Conservation (phyloP, 2,888 invertebrate species). For the Endomychus coccineus region DNA sequence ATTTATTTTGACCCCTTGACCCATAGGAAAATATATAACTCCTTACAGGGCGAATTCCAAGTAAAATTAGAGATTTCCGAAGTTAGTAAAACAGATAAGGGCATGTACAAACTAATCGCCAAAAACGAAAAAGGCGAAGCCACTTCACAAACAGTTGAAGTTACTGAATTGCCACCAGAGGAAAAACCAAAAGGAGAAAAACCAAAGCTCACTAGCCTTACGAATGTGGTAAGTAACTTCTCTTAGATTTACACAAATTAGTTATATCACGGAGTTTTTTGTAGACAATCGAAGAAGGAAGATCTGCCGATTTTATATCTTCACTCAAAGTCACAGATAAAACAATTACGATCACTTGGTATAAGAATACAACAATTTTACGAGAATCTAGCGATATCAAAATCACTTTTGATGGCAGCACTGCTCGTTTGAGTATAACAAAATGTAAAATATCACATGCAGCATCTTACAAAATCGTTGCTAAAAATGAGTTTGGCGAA, state of each 20-base stretch:
- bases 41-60: constrained; percentile 72
- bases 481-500: constrained; percentile 85
- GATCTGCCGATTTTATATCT: constrained; percentile 70
- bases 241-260: neutral
- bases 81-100: constrained; percentile 73
- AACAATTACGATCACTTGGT: constrained; percentile 77
- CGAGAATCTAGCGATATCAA: constrained; percentile 69
- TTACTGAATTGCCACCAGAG: constrained; percentile 72
- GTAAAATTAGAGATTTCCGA: constrained; percentile 86
- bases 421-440: constrained; percentile 70
- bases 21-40: too few species aligned
- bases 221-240: constrained; percentile 58
- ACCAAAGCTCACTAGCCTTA: constrained; percentile 71
- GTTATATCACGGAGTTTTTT: constrained; percentile 22
- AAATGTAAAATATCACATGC: constrained; percentile 65
- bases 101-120: constrained; percentile 82
- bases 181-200: constrained; percentile 70
- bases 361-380: constrained; percentile 70
- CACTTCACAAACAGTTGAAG: constrained; percentile 78
- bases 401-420: constrained; percentile 77
- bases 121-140: constrained; percentile 92
- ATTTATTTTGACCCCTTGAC: constrained; percentile 43
- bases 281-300: constrained; percentile 61
- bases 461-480: constrained; percentile 77
- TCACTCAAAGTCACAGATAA: constrained; percentile 69